Conservation (phyloP, 2,797 vertebrate genomes). For the Champsocephalus esox region DNA sequence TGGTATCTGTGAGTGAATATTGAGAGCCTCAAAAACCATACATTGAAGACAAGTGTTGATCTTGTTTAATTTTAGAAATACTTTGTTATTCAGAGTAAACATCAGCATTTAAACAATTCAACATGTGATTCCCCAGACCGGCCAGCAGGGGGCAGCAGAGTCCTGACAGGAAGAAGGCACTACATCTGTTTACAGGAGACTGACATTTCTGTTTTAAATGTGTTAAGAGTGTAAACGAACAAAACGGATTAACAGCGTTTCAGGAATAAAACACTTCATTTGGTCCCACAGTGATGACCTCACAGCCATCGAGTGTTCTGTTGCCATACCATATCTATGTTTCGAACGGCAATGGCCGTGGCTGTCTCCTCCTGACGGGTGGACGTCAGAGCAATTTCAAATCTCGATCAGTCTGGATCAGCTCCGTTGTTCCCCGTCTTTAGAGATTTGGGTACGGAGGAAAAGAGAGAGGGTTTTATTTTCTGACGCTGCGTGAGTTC, state of each 20-base stretch:
- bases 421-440: too few relatives aligned
- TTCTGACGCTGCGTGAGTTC: too few relatives aligned
- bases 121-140: background rate
- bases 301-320: conserved; percentile 6
- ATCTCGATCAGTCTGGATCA: too few relatives aligned
- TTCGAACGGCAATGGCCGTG: too few relatives aligned
- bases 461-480: too few relatives aligned
- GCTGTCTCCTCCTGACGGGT: too few relatives aligned
- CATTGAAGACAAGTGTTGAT: background rate
- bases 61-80: conserved; percentile 42
- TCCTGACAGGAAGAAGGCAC: conserved; percentile 16
- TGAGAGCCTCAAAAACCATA: background rate
- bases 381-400: too few relatives aligned
- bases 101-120: too few relatives aligned
- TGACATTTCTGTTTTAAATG: too few relatives aligned
- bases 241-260: conserved; percentile 34
- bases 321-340: background rate
- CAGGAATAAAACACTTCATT: conserved; percentile 46
- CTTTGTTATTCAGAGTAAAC: too few relatives aligned
- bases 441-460: too few relatives aligned
- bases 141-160: background rate
- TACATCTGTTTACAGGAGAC: background rate
- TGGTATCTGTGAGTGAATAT: background rate
- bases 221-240: too few relatives aligned
- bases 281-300: conserved; percentile 59